Conservation (phyloP, 2,888 invertebrate genomes). For the Trachelus troglodyta region DNA sequence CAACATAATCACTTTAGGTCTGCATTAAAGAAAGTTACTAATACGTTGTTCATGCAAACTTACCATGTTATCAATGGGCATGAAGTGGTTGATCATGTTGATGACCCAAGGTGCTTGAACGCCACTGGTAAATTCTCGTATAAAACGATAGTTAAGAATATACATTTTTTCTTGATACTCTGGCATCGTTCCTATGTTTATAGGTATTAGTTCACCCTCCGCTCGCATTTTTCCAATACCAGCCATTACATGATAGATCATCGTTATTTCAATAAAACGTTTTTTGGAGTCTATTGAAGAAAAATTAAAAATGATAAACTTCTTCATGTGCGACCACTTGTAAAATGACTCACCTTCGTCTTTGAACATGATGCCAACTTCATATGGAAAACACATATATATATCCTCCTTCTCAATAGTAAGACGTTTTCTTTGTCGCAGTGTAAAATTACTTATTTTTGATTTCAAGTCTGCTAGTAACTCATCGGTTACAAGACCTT, state of each 20-base stretch:
- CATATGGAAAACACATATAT: slow-evolving; percentile 22
- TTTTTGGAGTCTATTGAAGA: slow-evolving; percentile 41
- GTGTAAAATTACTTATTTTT: slow-evolving; percentile 46
- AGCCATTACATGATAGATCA: slow-evolving; percentile 61
- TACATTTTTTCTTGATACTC: slow-evolving; percentile 39
- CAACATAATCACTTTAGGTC: not conserved
- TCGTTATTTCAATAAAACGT: slow-evolving; percentile 66
- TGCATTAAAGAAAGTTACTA: not conserved
- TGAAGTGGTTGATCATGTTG: slow-evolving; percentile 66
- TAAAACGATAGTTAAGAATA: slow-evolving; percentile 64
- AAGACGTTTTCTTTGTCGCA: slow-evolving; percentile 18
- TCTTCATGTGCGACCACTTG: not conserved
- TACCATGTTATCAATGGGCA: not conserved
- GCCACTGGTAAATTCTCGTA: slow-evolving; percentile 67
- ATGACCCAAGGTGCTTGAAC: slow-evolving; percentile 67
- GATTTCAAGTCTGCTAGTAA: slow-evolving; percentile 58
- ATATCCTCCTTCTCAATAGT: slow-evolving; percentile 22
- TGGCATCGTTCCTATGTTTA: slow-evolving; percentile 31
- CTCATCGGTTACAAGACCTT: slow-evolving; percentile 62
- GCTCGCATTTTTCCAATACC: slow-evolving; percentile 41
- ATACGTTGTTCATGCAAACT: not conserved
- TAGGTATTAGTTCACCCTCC: slow-evolving; percentile 21
- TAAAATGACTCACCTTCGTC: slow-evolving; percentile 2
- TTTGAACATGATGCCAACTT: slow-evolving; percentile 24
- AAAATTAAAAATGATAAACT: slow-evolving; percentile 8